Conservation (phyloP, 2,797 vertebrate species). For the Apogon talboti region DNA sequence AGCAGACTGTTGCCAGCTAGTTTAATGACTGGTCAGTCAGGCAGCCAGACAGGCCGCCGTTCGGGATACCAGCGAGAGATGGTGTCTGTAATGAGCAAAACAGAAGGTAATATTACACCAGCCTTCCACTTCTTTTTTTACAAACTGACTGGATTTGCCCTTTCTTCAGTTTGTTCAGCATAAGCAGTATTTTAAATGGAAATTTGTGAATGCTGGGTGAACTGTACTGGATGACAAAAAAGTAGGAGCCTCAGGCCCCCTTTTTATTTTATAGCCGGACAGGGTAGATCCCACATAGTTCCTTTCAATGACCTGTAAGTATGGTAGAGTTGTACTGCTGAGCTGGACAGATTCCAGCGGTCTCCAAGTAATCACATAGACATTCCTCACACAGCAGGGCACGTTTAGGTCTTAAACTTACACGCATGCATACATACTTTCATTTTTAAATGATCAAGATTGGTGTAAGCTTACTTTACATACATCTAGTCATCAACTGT, state of each 20-base stretch:
- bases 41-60: constrained; percentile 15
- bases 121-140: constrained; percentile 17
- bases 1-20: constrained; percentile 8
- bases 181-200: not conserved
- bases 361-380: constrained; percentile 60
- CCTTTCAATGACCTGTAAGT: constrained; percentile 57
- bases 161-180: constrained; percentile 1
- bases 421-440: constrained; percentile 21
- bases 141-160: constrained; percentile 19
- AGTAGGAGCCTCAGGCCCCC: constrained; percentile 5
- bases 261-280: constrained; percentile 34
- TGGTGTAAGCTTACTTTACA: constrained; percentile 1
- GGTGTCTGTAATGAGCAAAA: constrained; percentile 36
- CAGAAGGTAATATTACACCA: constrained; percentile 34
- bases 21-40: constrained; percentile 13
- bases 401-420: constrained; percentile 44
- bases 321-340: constrained; percentile 53
- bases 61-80: constrained; percentile 22
- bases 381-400: constrained; percentile 69
- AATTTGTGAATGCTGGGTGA: constrained; percentile 20
- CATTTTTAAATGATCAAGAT: not conserved
- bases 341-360: constrained; percentile 62
- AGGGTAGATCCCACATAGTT: constrained; percentile 39
- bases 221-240: constrained; percentile 5
- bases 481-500: not conserved